phyloP scores from a whole-genome alignment of 2,797 vertebrate species.

The Lepilemur septentrionalis region DNA sequence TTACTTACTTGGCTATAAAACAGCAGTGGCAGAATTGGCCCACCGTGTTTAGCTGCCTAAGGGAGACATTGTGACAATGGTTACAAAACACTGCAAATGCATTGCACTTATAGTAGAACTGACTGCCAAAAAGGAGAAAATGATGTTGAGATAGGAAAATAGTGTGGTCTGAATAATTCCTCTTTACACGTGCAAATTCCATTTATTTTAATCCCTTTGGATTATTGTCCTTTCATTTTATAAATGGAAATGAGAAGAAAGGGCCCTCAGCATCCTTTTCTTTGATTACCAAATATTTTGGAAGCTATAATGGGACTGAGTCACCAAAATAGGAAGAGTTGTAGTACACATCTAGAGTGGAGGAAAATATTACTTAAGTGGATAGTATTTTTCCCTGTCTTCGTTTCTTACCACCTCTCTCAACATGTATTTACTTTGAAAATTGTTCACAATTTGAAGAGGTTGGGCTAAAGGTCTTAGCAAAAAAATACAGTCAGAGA shows the following conservation, averaged over 20 bases:
- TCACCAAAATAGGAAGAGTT: not conserved
- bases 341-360: not conserved
- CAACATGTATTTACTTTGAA: slow-evolving; percentile 30
- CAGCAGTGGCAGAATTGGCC: not conserved
- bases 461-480: not conserved
- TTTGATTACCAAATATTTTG: slow-evolving; percentile 31
- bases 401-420: not conserved
- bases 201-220: slow-evolving; percentile 44
- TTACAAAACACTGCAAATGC: not conserved
- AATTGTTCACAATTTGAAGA: slow-evolving; percentile 49
- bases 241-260: slow-evolving; percentile 11
- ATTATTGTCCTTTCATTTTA: slow-evolving; percentile 33
- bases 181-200: slow-evolving; percentile 3
- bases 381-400: not conserved
- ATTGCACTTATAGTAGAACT: not conserved
- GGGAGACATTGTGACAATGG: not conserved
- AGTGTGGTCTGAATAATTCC: slow-evolving; percentile 7
- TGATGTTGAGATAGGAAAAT: slow-evolving; percentile 10
- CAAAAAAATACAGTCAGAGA: slow-evolving; percentile 23
- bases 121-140: slow-evolving; percentile 13
- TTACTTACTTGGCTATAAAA: slow-evolving; percentile 40
- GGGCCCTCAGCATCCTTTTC: not conserved
- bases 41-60: slow-evolving; percentile 42
- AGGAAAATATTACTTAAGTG: slow-evolving; percentile 4
- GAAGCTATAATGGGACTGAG: not conserved